phyloP scores from a whole-genome alignment of 2,797 vertebrate genomes.

The Scomberomorus guttatus region DNA sequence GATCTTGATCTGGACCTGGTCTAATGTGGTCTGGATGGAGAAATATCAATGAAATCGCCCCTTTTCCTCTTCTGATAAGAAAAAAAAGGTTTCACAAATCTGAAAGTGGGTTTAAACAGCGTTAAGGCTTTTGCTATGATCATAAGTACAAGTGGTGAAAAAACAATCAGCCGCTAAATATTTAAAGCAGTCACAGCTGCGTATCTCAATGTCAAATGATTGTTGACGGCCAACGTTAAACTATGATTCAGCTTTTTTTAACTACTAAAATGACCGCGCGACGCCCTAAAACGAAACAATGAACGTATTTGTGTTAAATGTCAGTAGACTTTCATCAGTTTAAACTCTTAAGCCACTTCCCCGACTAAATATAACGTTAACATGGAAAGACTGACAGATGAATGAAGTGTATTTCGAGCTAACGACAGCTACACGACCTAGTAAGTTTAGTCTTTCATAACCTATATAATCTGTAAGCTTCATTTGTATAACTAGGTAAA shows the following conservation, averaged over 20 bases:
- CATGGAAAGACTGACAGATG: conserved; percentile 2
- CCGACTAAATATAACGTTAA: not conserved
- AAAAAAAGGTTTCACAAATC: no score
- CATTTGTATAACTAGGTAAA: accelerated
- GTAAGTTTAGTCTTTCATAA: accelerated
- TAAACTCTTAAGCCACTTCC: accelerated
- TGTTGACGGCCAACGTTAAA: not conserved
- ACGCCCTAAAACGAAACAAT: not conserved
- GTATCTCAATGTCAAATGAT: conserved; percentile 64
- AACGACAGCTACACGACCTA: not conserved
- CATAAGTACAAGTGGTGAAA: no score
- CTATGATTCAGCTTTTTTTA: not conserved
- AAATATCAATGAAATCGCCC: no score
- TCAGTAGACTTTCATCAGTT: accelerated
- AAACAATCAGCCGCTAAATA: no score
- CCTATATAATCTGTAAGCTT: accelerated
- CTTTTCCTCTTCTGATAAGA: no score
- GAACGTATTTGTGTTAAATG: accelerated
- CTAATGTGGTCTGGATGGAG: no score
- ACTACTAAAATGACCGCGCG: accelerated
- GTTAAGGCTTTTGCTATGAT: no score
- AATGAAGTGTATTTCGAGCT: conserved; percentile 41
- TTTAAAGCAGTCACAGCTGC: not conserved
- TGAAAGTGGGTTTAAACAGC: no score
- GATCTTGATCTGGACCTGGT: no score